Evolutionary conservation across 1,140 invertebrate genomes (phyloP).

Genomic region (Pygmarrhopalites habei): DNA sequence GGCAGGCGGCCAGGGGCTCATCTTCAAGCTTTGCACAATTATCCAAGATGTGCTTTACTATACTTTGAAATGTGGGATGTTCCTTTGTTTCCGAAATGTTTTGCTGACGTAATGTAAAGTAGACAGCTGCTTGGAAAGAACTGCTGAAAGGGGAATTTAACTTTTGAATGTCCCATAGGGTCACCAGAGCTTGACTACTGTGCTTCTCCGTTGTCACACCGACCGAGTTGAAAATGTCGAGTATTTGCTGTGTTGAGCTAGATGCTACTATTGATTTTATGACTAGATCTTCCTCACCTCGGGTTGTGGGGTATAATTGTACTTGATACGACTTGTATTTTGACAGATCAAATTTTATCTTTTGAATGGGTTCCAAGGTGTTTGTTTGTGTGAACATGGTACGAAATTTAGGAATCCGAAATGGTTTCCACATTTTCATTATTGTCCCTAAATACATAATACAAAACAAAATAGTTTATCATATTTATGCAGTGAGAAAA

Average conservation of each 20-base stretch:
- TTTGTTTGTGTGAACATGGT: too few species aligned
- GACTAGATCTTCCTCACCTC: too few species aligned
- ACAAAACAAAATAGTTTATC: too few species aligned
- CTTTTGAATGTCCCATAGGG: constrained; percentile 38
- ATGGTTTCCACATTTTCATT: too few species aligned
- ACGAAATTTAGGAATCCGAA: too few species aligned
- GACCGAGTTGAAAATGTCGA: constrained; percentile 18
- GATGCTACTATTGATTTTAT: too few species aligned
- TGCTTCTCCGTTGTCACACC: constrained; percentile 10
- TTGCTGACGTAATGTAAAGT: not conserved
- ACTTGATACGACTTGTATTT: too few species aligned
- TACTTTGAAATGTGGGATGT: constrained; percentile 27
- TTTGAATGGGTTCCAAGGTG: too few species aligned
- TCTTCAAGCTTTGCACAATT: constrained; percentile 24
- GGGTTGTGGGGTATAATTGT: too few species aligned
- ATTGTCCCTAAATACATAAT: too few species aligned
- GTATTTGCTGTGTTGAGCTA: constrained; percentile 23
- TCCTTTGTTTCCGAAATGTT: constrained; percentile 10
- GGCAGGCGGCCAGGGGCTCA: constrained; percentile 24
- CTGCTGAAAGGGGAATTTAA: constrained; percentile 22
- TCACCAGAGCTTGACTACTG: constrained; percentile 36
- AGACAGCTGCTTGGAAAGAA: constrained; percentile 14
- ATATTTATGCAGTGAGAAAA: too few species aligned
- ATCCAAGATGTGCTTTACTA: constrained; percentile 19
- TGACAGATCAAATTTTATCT: too few species aligned